A percentile compares a stretch with the other conserved stretches of the same genome.
Conservation (phyloP, 2,797 vertebrate species). For the Australoheros facetus region DNA sequence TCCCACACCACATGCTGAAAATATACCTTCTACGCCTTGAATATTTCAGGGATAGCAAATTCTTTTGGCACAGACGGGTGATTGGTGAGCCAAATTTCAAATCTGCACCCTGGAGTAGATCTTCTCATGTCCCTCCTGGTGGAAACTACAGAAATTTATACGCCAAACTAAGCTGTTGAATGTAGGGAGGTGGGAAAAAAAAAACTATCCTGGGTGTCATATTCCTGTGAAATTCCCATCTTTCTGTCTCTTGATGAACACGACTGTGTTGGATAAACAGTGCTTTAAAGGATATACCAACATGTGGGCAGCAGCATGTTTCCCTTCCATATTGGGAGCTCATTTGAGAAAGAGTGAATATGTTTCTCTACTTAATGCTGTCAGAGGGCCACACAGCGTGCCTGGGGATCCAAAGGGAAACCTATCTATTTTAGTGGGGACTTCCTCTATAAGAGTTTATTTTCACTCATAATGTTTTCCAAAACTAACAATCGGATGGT, state of each 20-base stretch:
- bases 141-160: slow-evolving; percentile 64
- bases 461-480: slow-evolving; percentile 75
- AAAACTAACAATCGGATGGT: slow-evolving; percentile 79
- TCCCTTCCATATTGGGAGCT: slow-evolving; percentile 40
- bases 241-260: slow-evolving; percentile 57
- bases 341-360: slow-evolving; percentile 38
- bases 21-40: not conserved
- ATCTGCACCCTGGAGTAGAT: slow-evolving; percentile 63
- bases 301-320: slow-evolving; percentile 59
- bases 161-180: slow-evolving; percentile 70
- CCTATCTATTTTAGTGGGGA: slow-evolving; percentile 79
- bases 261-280: slow-evolving; percentile 41
- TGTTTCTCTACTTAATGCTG: slow-evolving; percentile 63
- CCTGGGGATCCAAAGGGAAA: slow-evolving; percentile 58
- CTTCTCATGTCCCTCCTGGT: slow-evolving; percentile 56
- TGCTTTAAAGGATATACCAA: slow-evolving; percentile 27
- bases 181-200: slow-evolving; percentile 19
- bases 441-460: slow-evolving; percentile 82
- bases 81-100: slow-evolving; percentile 42
- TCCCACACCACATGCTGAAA: slow-evolving; percentile 11
- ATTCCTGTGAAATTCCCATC: slow-evolving; percentile 75
- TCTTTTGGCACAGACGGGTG: slow-evolving; percentile 32
- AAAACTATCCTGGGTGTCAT: slow-evolving; percentile 37
- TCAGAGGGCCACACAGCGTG: slow-evolving; percentile 79
- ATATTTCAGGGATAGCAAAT: slow-evolving; percentile 40